Evolutionary conservation across 2,888 invertebrate genomes (phyloP).

Genomic region (Diarsia mendica): DNA sequence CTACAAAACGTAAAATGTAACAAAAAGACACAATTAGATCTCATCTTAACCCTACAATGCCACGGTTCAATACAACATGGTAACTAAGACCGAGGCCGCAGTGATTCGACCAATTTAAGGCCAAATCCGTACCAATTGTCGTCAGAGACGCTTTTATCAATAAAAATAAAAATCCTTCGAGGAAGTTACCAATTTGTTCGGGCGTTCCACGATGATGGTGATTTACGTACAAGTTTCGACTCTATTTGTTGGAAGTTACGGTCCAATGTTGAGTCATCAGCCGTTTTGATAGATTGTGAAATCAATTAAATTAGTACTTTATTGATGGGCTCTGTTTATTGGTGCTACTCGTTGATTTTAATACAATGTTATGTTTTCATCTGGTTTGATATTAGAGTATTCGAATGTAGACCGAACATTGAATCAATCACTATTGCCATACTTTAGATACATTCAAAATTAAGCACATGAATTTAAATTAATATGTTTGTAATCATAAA

Average conservation of each 20-base stretch:
- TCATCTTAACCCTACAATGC: slow-evolving; percentile 59
- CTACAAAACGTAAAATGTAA: slow-evolving; percentile 34
- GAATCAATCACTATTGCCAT: slow-evolving; percentile 17
- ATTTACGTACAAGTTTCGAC: slow-evolving; percentile 57
- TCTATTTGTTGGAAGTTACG: slow-evolving; percentile 31
- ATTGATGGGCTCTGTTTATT: slow-evolving; percentile 75
- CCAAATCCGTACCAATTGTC: slow-evolving; percentile 87
- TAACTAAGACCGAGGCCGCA: slow-evolving; percentile 68
- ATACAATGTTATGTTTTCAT: slow-evolving; percentile 64
- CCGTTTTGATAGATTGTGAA: slow-evolving; percentile 76
- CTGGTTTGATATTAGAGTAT: slow-evolving; percentile 35
- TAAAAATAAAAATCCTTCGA: slow-evolving; percentile 88
- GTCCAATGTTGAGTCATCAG: slow-evolving; percentile 45
- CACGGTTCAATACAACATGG: slow-evolving; percentile 55
- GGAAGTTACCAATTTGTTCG: slow-evolving; percentile 87
- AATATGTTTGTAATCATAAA: slow-evolving; percentile 41
- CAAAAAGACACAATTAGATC: slow-evolving; percentile 47
- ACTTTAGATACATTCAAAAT: slow-evolving; percentile 28
- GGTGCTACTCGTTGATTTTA: slow-evolving; percentile 64
- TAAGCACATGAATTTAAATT: slow-evolving; percentile 22
- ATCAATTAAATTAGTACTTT: slow-evolving; percentile 82
- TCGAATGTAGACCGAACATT: slow-evolving; percentile 8
- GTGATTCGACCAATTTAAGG: slow-evolving; percentile 83
- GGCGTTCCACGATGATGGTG: slow-evolving; percentile 68
- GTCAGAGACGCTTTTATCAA: slow-evolving; percentile 86